These are phyloP conservation scores for Magallana angulata DNA, from an alignment of 1,140 invertebrate species.

Conservation along the genomic window DNA sequence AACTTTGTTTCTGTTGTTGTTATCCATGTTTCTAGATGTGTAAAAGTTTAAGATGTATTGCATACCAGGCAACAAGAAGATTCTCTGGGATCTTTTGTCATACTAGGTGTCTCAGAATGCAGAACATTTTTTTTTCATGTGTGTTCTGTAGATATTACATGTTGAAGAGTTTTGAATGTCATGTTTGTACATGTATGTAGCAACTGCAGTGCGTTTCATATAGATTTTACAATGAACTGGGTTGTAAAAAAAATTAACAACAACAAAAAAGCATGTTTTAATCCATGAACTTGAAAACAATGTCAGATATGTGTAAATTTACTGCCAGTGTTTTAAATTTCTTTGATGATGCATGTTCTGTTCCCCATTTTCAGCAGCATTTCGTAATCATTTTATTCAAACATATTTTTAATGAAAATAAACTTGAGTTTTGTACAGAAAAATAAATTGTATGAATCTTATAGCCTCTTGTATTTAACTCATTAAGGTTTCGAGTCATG, in stretches of 20 bases:
- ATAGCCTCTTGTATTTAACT: not conserved
- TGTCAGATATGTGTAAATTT: not conserved
- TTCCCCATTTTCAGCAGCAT: slow-evolving; percentile 7
- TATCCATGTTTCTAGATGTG: slow-evolving; percentile 4
- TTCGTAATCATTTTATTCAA: slow-evolving; percentile 29
- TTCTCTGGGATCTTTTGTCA: not conserved
- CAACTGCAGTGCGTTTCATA: not conserved
- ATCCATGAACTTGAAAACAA: slow-evolving; percentile 1
- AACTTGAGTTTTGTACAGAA: slow-evolving; percentile 26
- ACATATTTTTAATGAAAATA: slow-evolving; percentile 30
- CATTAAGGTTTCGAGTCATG: not conserved
- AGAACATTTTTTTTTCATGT: not conserved
- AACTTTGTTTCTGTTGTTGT: not conserved
- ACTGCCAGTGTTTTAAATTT: slow-evolving; percentile 8
- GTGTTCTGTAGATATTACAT: not conserved
- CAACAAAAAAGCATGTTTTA: not conserved
- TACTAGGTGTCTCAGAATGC: not conserved
- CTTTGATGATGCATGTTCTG: not conserved
- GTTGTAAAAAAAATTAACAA: not conserved
- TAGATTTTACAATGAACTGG: not conserved
- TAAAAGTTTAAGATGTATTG: not conserved
- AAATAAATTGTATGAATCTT: slow-evolving; percentile 31
- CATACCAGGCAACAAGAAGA: not conserved
- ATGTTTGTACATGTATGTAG: not conserved
- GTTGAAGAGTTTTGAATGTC: not conserved